Base-by-base conservation (phyloP, 2,797 vertebrate genomes). In the Microtus agrestis region DNA sequence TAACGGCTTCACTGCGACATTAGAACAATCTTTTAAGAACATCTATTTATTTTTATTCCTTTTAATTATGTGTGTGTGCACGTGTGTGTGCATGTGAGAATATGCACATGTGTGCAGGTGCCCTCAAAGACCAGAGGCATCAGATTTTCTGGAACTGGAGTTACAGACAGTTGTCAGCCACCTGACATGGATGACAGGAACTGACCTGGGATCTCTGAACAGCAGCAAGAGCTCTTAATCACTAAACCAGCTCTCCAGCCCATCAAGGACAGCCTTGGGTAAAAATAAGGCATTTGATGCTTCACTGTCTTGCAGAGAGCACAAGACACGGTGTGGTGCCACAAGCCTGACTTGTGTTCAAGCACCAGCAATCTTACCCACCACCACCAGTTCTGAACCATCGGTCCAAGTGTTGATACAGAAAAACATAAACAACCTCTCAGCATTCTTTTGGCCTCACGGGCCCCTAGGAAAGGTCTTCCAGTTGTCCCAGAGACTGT, bases 151-250 rank as follows among this genome's bases (percentile, higher is more conserved):
- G 1, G 43, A 67, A 67, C 37, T 85, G 31, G 43, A 85, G 19
- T 34, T 85, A 34, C 3, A 63, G 59, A 31, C 25, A 67, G 40
- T 19, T 65, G 21, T 65, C 61, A 85, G 29, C 81, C 6, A 12
- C 61, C 81, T 67, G 81, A 85, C 31, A 34, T 3, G 34, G 11
- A 19, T 6, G 19, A 85, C 23, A 31, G 12, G 12, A 67, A 46
- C 82, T 67, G 63, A 48, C 31, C 61, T 48, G 43, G 46, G 43
- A 9, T 14, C 43, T 48, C 43, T 48, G 31, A 85, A 48, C 6
- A 46, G 43, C 43, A 48, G 82, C 82, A 85, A 67, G 82, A 48
- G 6, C 29, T 85, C 82, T 85, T 85, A 48, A 48, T 34, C 63
- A 25, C 43, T 85, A 67, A 67, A 21, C 43, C 43, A 34, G 43